Percentiles rank a stretch among this genome's conserved stretches.
Conservation (phyloP, 2,113 vertebrate species). For the Apeltes quadracus region DNA sequence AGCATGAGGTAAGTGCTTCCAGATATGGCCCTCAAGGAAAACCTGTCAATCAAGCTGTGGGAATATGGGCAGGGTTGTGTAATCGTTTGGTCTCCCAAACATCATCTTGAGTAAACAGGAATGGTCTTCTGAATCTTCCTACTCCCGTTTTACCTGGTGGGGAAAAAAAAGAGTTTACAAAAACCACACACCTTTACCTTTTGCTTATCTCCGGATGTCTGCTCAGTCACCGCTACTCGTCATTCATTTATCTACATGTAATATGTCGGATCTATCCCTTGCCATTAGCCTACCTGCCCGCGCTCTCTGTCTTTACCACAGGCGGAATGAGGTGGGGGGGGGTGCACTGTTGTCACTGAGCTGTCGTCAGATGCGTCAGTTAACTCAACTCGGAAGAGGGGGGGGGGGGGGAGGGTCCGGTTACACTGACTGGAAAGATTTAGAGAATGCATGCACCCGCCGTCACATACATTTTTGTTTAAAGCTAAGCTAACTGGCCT, state of each 20-base stretch:
- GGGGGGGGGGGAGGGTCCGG: slow-evolving; percentile 8
- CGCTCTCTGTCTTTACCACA: slow-evolving; percentile 53
- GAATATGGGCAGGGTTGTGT: slow-evolving; percentile 40
- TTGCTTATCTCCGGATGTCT: background rate
- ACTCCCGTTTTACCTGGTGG: background rate
- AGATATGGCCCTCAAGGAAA: slow-evolving; percentile 68
- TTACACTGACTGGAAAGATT: slow-evolving; percentile 41
- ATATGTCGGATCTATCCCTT: slow-evolving; percentile 35
- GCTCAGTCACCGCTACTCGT: slow-evolving; percentile 37
- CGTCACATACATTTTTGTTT: too few relatives aligned
- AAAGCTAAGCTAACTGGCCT: background rate
- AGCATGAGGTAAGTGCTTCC: slow-evolving; percentile 67
- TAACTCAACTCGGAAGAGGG: slow-evolving; percentile 34
- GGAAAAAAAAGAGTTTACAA: background rate
- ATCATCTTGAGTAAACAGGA: slow-evolving; percentile 20
- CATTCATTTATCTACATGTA: slow-evolving; percentile 41
- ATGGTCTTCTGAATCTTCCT: slow-evolving; percentile 29
- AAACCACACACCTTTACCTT: background rate
- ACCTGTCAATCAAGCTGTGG: slow-evolving; percentile 66
- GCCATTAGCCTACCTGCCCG: slow-evolving; percentile 57
- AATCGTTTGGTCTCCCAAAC: slow-evolving; percentile 26
- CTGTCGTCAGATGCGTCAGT: slow-evolving; percentile 58
- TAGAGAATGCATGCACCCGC: background rate
- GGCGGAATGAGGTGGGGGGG: slow-evolving; percentile 7
- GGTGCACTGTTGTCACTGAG: slow-evolving; percentile 47